Evolutionary conservation across 2,888 invertebrate species (phyloP).

Genomic region (Allacma fusca): DNA sequence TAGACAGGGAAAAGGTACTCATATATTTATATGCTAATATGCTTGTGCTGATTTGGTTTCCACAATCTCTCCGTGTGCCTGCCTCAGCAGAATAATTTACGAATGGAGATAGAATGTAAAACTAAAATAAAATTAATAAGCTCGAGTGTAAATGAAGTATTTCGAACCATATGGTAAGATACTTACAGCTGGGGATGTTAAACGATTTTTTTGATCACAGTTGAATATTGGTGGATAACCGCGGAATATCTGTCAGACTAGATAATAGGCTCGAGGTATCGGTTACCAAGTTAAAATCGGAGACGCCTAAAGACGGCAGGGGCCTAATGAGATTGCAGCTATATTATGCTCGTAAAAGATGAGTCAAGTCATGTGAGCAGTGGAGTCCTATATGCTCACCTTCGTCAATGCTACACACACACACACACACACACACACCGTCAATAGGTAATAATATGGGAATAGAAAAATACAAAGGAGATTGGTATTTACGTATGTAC

Average conservation of each 20-base stretch:
- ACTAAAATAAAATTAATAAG: conserved; percentile 34
- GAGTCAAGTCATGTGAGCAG: conserved; percentile 35
- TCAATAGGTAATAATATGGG: too few relatives aligned
- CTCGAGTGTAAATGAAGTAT: conserved; percentile 26
- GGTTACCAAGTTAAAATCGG: conserved; percentile 31
- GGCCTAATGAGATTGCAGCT: conserved; percentile 47
- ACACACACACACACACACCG: conserved; percentile 4
- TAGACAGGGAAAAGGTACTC: too few relatives aligned
- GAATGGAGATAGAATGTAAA: conserved; percentile 23
- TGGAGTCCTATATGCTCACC: conserved; percentile 16
- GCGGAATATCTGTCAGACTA: conserved; percentile 16
- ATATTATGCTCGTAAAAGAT: conserved; percentile 41
- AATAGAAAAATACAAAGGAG: too few relatives aligned
- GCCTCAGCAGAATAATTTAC: background rate
- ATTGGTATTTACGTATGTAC: too few relatives aligned
- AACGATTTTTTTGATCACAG: background rate
- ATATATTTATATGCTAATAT: too few relatives aligned
- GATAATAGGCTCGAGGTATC: conserved; percentile 26
- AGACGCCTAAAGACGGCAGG: conserved; percentile 48
- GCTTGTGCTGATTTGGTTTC: background rate
- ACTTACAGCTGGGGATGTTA: conserved; percentile 12
- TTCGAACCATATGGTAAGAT: conserved; percentile 3
- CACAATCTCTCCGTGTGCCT: background rate
- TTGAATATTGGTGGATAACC: conserved; percentile 4
- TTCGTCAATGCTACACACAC: too few relatives aligned